Evolutionary conservation across 2,113 vertebrate genomes (phyloP).

Genomic region (Morone chrysops): DNA sequence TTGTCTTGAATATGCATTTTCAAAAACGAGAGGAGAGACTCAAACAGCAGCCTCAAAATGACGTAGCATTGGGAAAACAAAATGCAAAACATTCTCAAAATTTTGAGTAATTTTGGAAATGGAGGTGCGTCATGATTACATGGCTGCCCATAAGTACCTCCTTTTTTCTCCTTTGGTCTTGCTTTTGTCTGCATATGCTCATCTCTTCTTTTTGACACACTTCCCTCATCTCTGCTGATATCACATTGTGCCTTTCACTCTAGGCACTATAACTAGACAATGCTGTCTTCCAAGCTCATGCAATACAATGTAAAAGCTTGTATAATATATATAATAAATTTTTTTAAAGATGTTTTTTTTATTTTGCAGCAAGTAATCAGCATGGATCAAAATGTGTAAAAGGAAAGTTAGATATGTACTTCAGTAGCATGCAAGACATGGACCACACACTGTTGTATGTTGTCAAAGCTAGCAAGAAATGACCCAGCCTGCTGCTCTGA

Average conservation of each 20-base stretch:
- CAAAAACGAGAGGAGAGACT: background rate
- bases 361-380: background rate
- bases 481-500: conserved; percentile 25
- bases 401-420: background rate
- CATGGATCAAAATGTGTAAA: background rate
- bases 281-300: background rate
- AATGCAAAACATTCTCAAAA: background rate
- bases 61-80: background rate
- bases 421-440: background rate
- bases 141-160: background rate
- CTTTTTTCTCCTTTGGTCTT: background rate
- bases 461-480: background rate
- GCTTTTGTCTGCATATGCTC: background rate
- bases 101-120: conserved; percentile 24
- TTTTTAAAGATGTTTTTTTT: background rate
- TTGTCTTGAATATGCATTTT: background rate
- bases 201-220: conserved; percentile 1
- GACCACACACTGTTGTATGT: background rate
- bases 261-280: background rate
- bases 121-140: background rate
- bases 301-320: background rate
- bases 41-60: background rate
- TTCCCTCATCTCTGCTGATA: background rate
- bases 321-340: too few relatives aligned
- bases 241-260: background rate